Evolutionary conservation across 2,113 vertebrate species (phyloP).

Genomic region (Gopherus evgoodei): DNA sequence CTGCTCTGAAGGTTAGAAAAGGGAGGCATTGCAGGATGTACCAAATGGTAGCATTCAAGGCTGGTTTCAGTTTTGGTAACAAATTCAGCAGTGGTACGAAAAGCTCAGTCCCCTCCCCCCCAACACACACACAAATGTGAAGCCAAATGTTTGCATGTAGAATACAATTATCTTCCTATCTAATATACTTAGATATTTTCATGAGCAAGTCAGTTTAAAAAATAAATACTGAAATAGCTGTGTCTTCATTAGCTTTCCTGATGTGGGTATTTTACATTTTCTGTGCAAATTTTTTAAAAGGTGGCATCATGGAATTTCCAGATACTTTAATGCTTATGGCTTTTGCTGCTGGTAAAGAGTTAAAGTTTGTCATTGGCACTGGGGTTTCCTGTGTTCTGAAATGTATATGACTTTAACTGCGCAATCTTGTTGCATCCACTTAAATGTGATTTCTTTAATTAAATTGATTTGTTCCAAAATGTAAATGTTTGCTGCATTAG

Average conservation of each 20-base stretch:
- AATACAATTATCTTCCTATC: slow-evolving; percentile 49
- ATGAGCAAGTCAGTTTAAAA: slow-evolving; percentile 45
- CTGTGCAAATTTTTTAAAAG: slow-evolving; percentile 69
- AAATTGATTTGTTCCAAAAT: slow-evolving; percentile 73
- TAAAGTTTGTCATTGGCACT: slow-evolving; percentile 72
- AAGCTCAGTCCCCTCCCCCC: neutral
- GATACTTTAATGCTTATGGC: slow-evolving; percentile 67
- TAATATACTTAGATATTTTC: slow-evolving; percentile 30
- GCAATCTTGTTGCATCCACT: slow-evolving; percentile 66
- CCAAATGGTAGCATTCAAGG: slow-evolving; percentile 43
- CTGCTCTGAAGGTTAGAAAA: slow-evolving; percentile 31
- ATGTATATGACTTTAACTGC: slow-evolving; percentile 57
- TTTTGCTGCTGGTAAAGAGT: slow-evolving; percentile 75
- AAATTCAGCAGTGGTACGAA: slow-evolving; percentile 20
- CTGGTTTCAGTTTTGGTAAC: slow-evolving; percentile 51
- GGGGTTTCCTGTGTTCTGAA: slow-evolving; percentile 70
- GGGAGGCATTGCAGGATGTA: slow-evolving; percentile 44
- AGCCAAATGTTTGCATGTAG: slow-evolving; percentile 58
- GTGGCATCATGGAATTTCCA: slow-evolving; percentile 69
- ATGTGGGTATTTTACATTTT: slow-evolving; percentile 55
- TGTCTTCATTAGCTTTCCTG: slow-evolving; percentile 66
- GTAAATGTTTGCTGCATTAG: slow-evolving; percentile 84
- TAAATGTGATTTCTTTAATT: slow-evolving; percentile 66
- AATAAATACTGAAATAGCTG: slow-evolving; percentile 46
- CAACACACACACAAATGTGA: neutral